Conservation (phyloP, 2,797 vertebrate species). For the Pangasius macronema region DNA sequence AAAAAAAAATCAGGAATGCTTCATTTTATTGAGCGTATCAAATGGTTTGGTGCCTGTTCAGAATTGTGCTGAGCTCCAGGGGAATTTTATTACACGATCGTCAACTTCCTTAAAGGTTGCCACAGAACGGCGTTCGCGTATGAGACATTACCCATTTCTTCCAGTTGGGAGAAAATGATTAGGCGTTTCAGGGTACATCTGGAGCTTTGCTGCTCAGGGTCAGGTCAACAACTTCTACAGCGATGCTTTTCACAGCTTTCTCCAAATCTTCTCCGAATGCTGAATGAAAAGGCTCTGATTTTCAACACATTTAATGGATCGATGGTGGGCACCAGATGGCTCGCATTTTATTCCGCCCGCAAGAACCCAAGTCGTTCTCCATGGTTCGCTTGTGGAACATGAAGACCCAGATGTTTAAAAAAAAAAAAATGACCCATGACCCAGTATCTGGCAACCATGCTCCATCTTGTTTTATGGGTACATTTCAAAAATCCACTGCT, state of each 20-base stretch:
- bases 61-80: background rate
- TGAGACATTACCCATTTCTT: slow-evolving; percentile 33
- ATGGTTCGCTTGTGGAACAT: slow-evolving; percentile 32
- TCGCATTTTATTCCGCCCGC: slow-evolving; percentile 21
- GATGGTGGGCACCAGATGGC: slow-evolving; percentile 46
- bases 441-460: slow-evolving; percentile 29
- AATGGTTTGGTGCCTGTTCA: background rate
- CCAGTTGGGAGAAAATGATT: slow-evolving; percentile 38
- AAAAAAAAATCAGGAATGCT: background rate
- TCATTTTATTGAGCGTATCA: slow-evolving; percentile 22
- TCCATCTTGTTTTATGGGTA: slow-evolving; percentile 31
- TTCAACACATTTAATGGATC: slow-evolving; percentile 39
- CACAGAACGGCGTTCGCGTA: background rate
- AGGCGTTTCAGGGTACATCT: slow-evolving; percentile 41
- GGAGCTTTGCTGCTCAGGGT: slow-evolving; percentile 24
- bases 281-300: slow-evolving; percentile 13
- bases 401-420: slow-evolving; percentile 28
- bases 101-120: slow-evolving; percentile 23
- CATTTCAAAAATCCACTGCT: slow-evolving; percentile 29
- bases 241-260: slow-evolving; percentile 23
- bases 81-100: slow-evolving; percentile 21
- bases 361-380: slow-evolving; percentile 31
- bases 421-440: background rate
- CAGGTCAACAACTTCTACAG: slow-evolving; percentile 2
- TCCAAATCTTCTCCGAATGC: background rate